Base-by-base conservation (phyloP, 1,140 invertebrate species). In the Kradibia gibbosae region DNA sequence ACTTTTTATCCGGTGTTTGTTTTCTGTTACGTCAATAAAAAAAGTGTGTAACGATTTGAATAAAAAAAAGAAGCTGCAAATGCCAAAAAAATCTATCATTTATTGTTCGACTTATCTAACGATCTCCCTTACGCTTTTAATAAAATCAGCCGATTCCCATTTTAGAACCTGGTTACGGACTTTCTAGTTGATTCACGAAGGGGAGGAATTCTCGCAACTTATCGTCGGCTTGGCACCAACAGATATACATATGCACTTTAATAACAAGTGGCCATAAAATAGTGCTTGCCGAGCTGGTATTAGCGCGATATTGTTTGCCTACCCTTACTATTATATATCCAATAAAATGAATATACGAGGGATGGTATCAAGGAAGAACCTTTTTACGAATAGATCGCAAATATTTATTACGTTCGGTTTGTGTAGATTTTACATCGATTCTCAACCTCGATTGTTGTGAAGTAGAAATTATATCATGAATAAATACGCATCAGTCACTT, bases 201-300 rank as follows among this genome's bases (percentile, higher is more conserved):
- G 57, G 57, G 57, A 15, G 57, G 17, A 7, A 25, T 11, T n/a
- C 55, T 42, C 71, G 48, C 28, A 57, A 78, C 76, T 73, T 78
- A 78, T 78, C 75, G 72, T 67, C 74, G 65, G 45, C 72, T 45
- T 62, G 73, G n/a, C 80, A 60, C 73, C 62, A 62, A 76, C 80
- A 67, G 60, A 70, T 76, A 75, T 75, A 80, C 45, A 70, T 34
- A 28, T 42, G 39, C 67, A 80, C 84, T 83, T 84, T 86, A 86
- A 86, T 86, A 86, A 85, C 85, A 86, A 86, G 84, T 86, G 85
- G 84, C 83, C 78, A 85, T 86, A 85, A 86, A 86, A 84, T 85
- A 85, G 80, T 84, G 83, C 81, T 84, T 74, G 60, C 80, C 83
- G 78, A 82, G 83, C 83, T 0, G 57, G 57, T 62, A 62, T 62